Base-by-base conservation (phyloP, 2,888 invertebrate genomes). In the Cabera pusaria region DNA sequence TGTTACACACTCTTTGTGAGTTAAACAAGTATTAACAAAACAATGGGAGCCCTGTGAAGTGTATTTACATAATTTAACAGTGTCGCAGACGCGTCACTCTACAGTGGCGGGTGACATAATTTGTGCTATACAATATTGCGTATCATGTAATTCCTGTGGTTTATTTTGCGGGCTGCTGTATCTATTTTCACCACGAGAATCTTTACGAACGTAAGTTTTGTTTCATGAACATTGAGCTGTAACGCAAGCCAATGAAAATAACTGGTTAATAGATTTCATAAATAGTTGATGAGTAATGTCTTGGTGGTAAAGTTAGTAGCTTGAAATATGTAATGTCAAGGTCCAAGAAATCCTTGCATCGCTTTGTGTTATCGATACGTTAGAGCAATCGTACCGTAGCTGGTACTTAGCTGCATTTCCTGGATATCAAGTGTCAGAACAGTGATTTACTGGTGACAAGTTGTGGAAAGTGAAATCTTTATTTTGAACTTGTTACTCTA, bases 81-180 rank as follows among this genome's bases (percentile, higher is more conserved):
- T 62, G 46, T 31, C 31, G 34, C 39, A 20, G 48, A 54, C 20
- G 33, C 40, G 19, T 50, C 29, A 59, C 56, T 51, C 58, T 65
- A 51, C 43, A 51, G 62, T 59, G 58, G 49, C 45, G 55, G 37
- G 56, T 72, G 73, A 77, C 71, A 72, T 72, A 72, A 71, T 72
- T 70, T 46, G 32, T 49, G 48, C 41, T 53, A 42, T 44, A 56
- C 49, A 42, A 22, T 58, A 71, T 48, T 74, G 72, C 75, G 82
- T 82, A 84, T 81, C 76, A 83, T 86, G 81, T 84, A 83, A 77
- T 72, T 59, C 58, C 74, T 79, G 75, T 84, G 76, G 72, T 80
- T 78, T 81, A 75, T 82, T 79, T 82, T 81, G 75, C 68, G 76
- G 67, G 56, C 39, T 72, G 59, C 49, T 58, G 65, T 59, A 57